Base-by-base conservation (phyloP, 2,113 vertebrate genomes). In the Silurus asotus region DNA sequence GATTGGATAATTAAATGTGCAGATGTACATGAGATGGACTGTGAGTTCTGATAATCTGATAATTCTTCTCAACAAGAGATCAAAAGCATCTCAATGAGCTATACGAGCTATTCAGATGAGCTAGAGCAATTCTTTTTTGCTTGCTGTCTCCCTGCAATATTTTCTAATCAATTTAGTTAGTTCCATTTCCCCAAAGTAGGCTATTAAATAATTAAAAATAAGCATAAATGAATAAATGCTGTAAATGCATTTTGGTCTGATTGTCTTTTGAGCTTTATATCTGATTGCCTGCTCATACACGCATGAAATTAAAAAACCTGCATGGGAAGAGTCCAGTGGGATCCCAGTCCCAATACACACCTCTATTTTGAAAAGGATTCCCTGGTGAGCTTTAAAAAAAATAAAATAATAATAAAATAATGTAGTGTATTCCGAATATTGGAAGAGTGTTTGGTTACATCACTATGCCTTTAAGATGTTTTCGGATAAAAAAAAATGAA, bases 241-340 rank as follows among this genome's bases (percentile, higher is more conserved):
- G 20, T 51, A 75, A 51, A 75, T 75, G 9, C 20, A 51, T n/a
- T 51, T 45, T 51, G 51, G 51, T 77, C 74, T 25, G 51, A 25
- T 77, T 25, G 51, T 25, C 74, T 51, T 56, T 23, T 25, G n/a
- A 77, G 23, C 74, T 77, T 77, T 7, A 56, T 77, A 56, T 77
- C 74, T 28, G 51, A 77, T 55, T 56, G 74, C 25, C 55, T 79
- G 76, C 55, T 79, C 55, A 79, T 58, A 79, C 53, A 3, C 1
- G 55, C 76, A 79, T 79, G 76, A 79, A 79, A 79, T 79, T 79
- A 79, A 79, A 79, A 79, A 10, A 14, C 14, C 76, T 20, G 14
- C 55, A 28, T 79, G 76, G 14, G 15, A 78, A 59, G 25, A 79
- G 76, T 79, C 76, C 55, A 59, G 14, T 0, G 25, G n/a, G 25